Percentiles rank a stretch among this genome's conserved stretches.
Evolutionary conservation across 1,140 invertebrate genomes (phyloP).

Genomic region (Antheraea pernyi): DNA sequence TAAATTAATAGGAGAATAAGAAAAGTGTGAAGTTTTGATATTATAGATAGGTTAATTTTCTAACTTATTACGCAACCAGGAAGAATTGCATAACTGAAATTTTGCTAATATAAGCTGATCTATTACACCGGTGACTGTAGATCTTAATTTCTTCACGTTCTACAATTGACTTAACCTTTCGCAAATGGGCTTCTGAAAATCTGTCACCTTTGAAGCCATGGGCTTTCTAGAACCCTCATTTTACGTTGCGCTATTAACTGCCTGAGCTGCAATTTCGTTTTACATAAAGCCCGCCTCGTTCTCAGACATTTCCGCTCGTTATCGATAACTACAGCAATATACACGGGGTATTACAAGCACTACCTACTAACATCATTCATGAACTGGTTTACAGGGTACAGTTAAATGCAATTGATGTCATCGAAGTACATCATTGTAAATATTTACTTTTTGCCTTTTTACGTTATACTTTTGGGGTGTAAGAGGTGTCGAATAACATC

Average conservation of each 20-base stretch:
- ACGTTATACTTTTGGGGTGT: no score
- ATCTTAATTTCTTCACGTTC: no score
- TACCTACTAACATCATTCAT: conserved; percentile 48
- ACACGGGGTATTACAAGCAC: conserved; percentile 56
- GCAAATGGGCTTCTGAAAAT: background rate
- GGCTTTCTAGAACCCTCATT: background rate
- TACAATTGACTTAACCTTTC: background rate
- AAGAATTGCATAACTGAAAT: no score
- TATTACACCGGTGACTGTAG: no score
- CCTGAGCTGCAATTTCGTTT: conserved; percentile 35
- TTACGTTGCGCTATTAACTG: background rate
- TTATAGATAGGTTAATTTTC: no score
- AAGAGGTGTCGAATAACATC: no score
- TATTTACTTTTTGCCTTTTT: conserved; percentile 24
- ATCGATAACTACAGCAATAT: conserved; percentile 62
- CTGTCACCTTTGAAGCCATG: background rate
- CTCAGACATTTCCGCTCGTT: conserved; percentile 59
- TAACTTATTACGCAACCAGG: no score
- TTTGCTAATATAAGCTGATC: no score
- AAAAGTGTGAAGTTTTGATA: no score
- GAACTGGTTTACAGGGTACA: conserved; percentile 55
- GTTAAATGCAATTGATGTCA: conserved; percentile 61
- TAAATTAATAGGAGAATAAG: no score
- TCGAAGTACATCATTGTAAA: conserved; percentile 25
- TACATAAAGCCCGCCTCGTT: conserved; percentile 44